phyloP scores from a whole-genome alignment of 1,140 invertebrate species.

The Pogonomyrmex barbatus region DNA sequence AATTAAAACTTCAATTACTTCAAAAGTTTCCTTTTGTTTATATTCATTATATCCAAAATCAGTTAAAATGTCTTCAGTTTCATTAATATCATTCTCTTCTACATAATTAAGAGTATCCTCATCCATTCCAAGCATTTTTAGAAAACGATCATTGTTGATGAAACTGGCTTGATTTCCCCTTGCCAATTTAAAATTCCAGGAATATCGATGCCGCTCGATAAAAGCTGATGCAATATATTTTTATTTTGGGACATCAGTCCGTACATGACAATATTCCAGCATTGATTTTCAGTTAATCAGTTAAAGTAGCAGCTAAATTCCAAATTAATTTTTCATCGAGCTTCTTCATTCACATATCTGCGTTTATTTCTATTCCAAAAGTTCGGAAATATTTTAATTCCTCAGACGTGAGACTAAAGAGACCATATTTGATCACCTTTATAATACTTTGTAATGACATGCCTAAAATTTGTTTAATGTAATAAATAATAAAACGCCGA shows the following conservation, averaged over 20 bases:
- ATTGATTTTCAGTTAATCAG: conserved; percentile 58
- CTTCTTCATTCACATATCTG: conserved; percentile 30
- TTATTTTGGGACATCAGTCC: conserved; percentile 65
- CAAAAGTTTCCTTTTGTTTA: conserved; percentile 26
- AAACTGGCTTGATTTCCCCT: conserved; percentile 6
- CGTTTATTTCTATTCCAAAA: conserved; percentile 47
- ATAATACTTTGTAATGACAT: conserved; percentile 63
- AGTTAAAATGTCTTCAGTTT: conserved; percentile 64
- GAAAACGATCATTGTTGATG: conserved; percentile 61
- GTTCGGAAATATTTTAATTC: conserved; percentile 64
- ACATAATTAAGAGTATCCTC: conserved; percentile 58
- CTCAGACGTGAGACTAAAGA: conserved; percentile 51
- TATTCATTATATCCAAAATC: conserved; percentile 66
- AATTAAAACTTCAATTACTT: conserved; percentile 19
- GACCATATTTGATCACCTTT: conserved; percentile 73
- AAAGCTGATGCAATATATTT: conserved; percentile 51
- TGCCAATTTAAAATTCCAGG: conserved; percentile 72
- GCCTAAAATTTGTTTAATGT: conserved; percentile 60
- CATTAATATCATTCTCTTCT: conserved; percentile 64
- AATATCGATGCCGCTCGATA: conserved; percentile 64
- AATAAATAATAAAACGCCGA: background rate
- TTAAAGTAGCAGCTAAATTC: conserved; percentile 61
- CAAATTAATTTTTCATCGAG: conserved; percentile 54
- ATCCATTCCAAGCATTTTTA: conserved; percentile 64
- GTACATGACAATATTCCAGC: conserved; percentile 60